phyloP scores from a whole-genome alignment of 2,888 invertebrate genomes.

The Chrysina gloriosa region DNA sequence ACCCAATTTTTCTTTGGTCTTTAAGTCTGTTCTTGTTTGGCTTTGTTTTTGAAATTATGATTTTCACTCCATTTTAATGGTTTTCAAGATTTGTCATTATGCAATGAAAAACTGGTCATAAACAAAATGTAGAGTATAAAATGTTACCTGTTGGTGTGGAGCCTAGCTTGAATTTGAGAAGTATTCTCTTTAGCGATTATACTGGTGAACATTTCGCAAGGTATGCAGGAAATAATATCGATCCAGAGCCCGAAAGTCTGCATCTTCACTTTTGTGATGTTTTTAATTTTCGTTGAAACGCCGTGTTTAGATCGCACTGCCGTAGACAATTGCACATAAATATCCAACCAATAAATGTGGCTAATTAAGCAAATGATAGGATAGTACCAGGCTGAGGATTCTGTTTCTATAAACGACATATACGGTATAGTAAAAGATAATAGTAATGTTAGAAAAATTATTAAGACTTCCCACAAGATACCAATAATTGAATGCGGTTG shows the following conservation, averaged over 20 bases:
- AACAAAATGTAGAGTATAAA: background rate
- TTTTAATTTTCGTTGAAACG: slow-evolving; percentile 21
- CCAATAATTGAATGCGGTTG: slow-evolving; percentile 52
- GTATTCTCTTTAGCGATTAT: slow-evolving; percentile 17
- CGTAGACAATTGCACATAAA: slow-evolving; percentile 51
- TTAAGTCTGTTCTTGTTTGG: too few relatives aligned
- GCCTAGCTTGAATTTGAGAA: slow-evolving; percentile 2
- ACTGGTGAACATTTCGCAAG: slow-evolving; percentile 37
- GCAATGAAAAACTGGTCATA: background rate
- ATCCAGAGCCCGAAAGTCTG: slow-evolving; percentile 38
- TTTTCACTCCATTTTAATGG: too few relatives aligned
- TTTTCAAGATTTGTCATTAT: too few relatives aligned
- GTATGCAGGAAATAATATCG: slow-evolving; percentile 36
- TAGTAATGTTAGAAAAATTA: slow-evolving; percentile 42
- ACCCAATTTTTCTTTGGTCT: too few relatives aligned
- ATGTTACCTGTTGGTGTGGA: slow-evolving; percentile 32
- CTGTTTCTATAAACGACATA: slow-evolving; percentile 20
- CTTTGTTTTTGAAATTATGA: too few relatives aligned
- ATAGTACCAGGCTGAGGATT: slow-evolving; percentile 33
- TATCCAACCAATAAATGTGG: slow-evolving; percentile 47
- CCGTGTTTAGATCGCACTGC: slow-evolving; percentile 46
- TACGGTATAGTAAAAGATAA: slow-evolving; percentile 37
- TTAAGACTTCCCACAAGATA: slow-evolving; percentile 47
- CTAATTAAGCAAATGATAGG: slow-evolving; percentile 30
- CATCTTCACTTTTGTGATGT: slow-evolving; percentile 32